These are phyloP conservation scores for Cantharis rustica DNA, from an alignment of 2,888 invertebrate genomes.

Conservation along the genomic window DNA sequence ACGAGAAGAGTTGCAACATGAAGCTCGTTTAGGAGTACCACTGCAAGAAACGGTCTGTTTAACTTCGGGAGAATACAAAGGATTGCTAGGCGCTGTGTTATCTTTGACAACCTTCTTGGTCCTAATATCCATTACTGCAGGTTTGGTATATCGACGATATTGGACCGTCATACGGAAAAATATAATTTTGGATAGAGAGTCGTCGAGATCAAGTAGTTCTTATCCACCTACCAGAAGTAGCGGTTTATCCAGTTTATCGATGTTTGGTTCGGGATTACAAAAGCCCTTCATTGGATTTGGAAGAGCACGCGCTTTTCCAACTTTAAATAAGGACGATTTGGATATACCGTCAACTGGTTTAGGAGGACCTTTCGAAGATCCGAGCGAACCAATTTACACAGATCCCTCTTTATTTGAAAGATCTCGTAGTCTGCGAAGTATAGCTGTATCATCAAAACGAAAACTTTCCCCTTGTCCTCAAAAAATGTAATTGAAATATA, in stretches of 20 bases:
- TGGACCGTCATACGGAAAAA: slow-evolving; percentile 80
- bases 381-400: slow-evolving; percentile 92
- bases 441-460: slow-evolving; percentile 60
- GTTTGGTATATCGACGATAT: slow-evolving; percentile 78
- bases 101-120: slow-evolving; percentile 75
- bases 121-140: slow-evolving; percentile 73
- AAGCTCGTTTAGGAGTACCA: slow-evolving; percentile 69
- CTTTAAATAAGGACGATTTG: slow-evolving; percentile 46
- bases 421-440: slow-evolving; percentile 72
- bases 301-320: slow-evolving; percentile 46
- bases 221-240: slow-evolving; percentile 55
- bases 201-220: slow-evolving; percentile 55
- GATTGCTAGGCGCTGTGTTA: slow-evolving; percentile 78
- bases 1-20: slow-evolving; percentile 70
- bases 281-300: slow-evolving; percentile 68
- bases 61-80: slow-evolving; percentile 82
- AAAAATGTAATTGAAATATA: slow-evolving; percentile 16
- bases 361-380: slow-evolving; percentile 73
- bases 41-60: slow-evolving; percentile 77
- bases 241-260: slow-evolving; percentile 64
- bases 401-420: slow-evolving; percentile 90
- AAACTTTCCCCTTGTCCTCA: slow-evolving; percentile 35
- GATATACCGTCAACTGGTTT: slow-evolving; percentile 48
- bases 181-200: slow-evolving; percentile 59
- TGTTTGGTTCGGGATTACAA: slow-evolving; percentile 71